These are phyloP conservation scores for Busseola fusca DNA, from an alignment of 2,888 invertebrate genomes.

Conservation along the genomic window DNA sequence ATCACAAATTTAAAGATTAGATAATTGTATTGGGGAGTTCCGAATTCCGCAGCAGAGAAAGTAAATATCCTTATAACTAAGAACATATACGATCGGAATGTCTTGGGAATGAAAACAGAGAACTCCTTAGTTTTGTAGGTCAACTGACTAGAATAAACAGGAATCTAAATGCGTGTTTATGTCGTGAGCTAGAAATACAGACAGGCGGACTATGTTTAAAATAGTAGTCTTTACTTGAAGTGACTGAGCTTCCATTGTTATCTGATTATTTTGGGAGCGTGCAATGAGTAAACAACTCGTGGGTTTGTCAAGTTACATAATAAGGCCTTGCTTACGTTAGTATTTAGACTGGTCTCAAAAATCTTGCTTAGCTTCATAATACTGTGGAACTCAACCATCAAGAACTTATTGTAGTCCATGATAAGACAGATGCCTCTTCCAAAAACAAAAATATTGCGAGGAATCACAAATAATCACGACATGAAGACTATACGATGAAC, in stretches of 20 bases:
- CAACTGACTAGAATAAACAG: conserved; percentile 59
- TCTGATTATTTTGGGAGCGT: conserved; percentile 41
- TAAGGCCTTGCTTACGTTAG: conserved; percentile 30
- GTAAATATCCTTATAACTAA: conserved; percentile 43
- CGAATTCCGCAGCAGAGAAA: conserved; percentile 39
- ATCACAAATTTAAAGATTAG: conserved; percentile 14
- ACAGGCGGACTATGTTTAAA: conserved; percentile 55
- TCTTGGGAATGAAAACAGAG: conserved; percentile 54
- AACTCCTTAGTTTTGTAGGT: conserved; percentile 61
- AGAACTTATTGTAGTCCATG: background rate
- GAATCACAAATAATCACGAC: background rate
- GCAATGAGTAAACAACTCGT: conserved; percentile 38
- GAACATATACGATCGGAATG: conserved; percentile 51
- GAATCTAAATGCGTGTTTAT: conserved; percentile 58
- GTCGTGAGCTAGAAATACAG: conserved; percentile 62
- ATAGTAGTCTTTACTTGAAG: conserved; percentile 46
- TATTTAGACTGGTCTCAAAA: conserved; percentile 17
- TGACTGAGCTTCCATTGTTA: conserved; percentile 41
- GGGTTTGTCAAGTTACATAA: conserved; percentile 43
- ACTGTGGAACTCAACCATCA: background rate
- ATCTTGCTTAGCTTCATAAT: background rate
- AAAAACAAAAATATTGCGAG: background rate
- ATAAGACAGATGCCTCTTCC: background rate
- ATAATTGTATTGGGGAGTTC: conserved; percentile 17
- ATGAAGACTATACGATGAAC: background rate